Conservation (phyloP, 2,888 invertebrate genomes). For the Pherbina coryleti region DNA sequence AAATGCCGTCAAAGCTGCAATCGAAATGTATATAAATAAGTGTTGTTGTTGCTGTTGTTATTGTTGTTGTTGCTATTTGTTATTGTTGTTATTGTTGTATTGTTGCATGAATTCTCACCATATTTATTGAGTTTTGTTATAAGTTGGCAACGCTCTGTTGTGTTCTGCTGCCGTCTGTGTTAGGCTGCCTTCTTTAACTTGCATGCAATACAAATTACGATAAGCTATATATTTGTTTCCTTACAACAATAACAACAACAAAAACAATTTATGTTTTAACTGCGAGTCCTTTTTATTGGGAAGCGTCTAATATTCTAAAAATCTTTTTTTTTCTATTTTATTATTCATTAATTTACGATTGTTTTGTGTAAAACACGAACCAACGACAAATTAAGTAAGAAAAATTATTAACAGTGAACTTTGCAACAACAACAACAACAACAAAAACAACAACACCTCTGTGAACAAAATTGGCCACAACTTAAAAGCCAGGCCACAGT, state of each 20-base stretch:
- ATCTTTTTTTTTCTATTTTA: neutral
- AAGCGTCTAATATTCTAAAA: neutral
- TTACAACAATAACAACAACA: conserved; percentile 13
- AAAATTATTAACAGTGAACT: conserved; percentile 24
- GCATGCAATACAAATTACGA: conserved; percentile 33
- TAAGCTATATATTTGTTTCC: conserved; percentile 20
- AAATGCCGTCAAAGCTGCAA: neutral
- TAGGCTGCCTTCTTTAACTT: neutral
- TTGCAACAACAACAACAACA: neutral
- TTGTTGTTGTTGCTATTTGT: neutral
- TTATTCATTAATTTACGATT: conserved; percentile 23
- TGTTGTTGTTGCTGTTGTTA: conserved; percentile 6
- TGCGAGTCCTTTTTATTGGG: conserved; percentile 10
- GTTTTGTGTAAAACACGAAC: neutral
- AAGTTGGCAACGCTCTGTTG: conserved; percentile 24
- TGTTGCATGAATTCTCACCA: conserved; percentile 14
- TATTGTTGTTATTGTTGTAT: conserved; percentile 16
- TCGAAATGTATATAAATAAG: conserved; percentile 27
- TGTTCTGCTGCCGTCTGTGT: neutral
- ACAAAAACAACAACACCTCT: no score
- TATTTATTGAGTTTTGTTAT: conserved; percentile 8
- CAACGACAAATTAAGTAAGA: neutral
- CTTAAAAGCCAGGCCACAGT: neutral
- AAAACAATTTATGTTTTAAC: conserved; percentile 28
- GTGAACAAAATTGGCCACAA: neutral